Percentiles rank a stretch among this genome's conserved stretches.
Evolutionary conservation across 2,113 vertebrate genomes (phyloP).

Genomic region (Benitochromis conjunctus): DNA sequence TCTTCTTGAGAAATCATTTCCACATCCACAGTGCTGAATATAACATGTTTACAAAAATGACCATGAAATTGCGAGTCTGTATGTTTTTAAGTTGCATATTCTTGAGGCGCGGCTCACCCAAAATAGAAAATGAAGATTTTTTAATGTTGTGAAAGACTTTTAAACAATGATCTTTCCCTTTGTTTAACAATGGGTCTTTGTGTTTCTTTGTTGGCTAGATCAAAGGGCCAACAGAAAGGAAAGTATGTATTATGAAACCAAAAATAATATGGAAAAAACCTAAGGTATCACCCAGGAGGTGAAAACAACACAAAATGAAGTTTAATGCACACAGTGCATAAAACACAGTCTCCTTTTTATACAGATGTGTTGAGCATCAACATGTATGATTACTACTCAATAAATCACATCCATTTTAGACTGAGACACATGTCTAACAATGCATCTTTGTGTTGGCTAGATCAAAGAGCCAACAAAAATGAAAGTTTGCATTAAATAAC

Average conservation of each 20-base stretch:
- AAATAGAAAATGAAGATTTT: background rate
- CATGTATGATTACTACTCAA: background rate
- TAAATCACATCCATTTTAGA: background rate
- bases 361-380: background rate
- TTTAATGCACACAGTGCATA: background rate
- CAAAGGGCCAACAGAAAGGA: background rate
- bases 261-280: background rate
- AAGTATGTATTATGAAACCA: background rate
- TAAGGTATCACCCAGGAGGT: background rate
- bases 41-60: background rate
- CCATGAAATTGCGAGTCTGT: rapidly evolving
- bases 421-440: background rate
- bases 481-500: background rate
- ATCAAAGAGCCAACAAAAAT: background rate
- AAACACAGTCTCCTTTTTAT: background rate
- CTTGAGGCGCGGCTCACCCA: background rate
- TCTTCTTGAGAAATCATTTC: background rate
- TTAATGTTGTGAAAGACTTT: background rate
- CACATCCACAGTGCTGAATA: background rate
- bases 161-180: rapidly evolving
- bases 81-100: background rate
- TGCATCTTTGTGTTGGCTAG: background rate
- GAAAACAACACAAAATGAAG: background rate
- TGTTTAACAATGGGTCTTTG: background rate
- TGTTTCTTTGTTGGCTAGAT: background rate